Evolutionary conservation across 2,113 vertebrate genomes (phyloP), one percentile per base, ranked within the genome.

Genomic region (Riparia riparia): DNA sequence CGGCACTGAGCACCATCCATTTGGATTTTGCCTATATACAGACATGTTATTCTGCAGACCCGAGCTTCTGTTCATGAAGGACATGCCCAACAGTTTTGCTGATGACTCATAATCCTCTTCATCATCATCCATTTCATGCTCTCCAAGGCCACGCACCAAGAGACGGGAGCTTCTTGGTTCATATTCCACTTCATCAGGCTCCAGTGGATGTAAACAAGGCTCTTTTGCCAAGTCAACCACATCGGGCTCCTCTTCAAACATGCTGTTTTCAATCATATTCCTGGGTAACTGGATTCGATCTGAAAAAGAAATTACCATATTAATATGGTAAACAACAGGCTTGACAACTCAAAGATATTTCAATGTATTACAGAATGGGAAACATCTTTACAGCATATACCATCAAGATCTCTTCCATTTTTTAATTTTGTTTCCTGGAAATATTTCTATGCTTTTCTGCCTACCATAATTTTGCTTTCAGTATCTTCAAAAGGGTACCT

Each of bases 251-350:
- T 99, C 99, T 91, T 99, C 99, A 98, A 99, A 99, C 99, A 99
- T 99, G 96, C 98, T 99, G 98, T 99, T 99, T 98, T 99, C 99
- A 96, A 99, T 99, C 99, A 99, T 99, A 98, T 99, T 99, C 97
- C 99, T 98, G 26, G 99, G 99, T 86, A 99, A 97, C 82, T 97
- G 98, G 85, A 98, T 97, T 91, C 57, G 98, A 86, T 99, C 99
- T 99, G 96, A 76, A 97, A 96, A 83, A 95, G 21, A 73, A 89
- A 95, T 83, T 1, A 54, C 19, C 12, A 5, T 21, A 9, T 12
- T 90, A 45, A 89, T 13, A 58, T 3, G 39, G 70, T 10, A 86
- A 92, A 71, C 72, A 82, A 91, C 45, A 65, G 12, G 9, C 14
- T 6, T 54, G 25, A 80, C 14, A 41, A 2, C 5, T 60, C 41